A percentile compares a stretch with the other conserved stretches of the same genome.
These are phyloP conservation scores for Macropus fuliginosus DNA, from an alignment of 2,797 vertebrate genomes.

Conservation along the genomic window DNA sequence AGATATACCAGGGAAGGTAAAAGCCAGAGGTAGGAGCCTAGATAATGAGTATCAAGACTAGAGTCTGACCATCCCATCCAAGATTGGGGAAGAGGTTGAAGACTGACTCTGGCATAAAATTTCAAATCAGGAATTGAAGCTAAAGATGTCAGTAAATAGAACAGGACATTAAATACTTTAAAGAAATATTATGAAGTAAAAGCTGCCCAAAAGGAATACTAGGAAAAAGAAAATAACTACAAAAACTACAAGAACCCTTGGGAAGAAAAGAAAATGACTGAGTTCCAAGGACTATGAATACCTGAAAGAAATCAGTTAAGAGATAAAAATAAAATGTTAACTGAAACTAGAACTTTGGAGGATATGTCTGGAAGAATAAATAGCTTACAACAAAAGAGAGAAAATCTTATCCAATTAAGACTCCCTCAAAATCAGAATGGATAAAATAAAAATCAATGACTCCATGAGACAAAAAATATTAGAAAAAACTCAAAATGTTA, in stretches of 20 bases:
- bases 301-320: not conserved
- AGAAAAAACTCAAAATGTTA: not conserved
- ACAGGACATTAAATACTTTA: not conserved
- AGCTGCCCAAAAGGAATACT: not conserved
- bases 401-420: not conserved
- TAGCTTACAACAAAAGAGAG: not conserved
- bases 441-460: not conserved
- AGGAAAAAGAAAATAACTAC: not conserved
- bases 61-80: not conserved
- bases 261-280: not conserved
- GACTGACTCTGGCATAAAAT: not conserved
- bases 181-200: not conserved
- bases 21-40: not conserved
- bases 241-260: not conserved
- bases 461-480: not conserved
- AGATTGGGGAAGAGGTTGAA: not conserved
- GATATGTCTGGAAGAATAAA: not conserved
- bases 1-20: not conserved
- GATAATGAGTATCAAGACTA: not conserved
- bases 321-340: not conserved
- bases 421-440: not conserved
- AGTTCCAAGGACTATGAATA: not conserved
- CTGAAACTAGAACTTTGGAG: not conserved
- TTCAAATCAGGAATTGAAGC: not conserved
- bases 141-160: not conserved